Evolutionary conservation across 2,888 invertebrate genomes (phyloP).

Genomic region (Hedya salicella): DNA sequence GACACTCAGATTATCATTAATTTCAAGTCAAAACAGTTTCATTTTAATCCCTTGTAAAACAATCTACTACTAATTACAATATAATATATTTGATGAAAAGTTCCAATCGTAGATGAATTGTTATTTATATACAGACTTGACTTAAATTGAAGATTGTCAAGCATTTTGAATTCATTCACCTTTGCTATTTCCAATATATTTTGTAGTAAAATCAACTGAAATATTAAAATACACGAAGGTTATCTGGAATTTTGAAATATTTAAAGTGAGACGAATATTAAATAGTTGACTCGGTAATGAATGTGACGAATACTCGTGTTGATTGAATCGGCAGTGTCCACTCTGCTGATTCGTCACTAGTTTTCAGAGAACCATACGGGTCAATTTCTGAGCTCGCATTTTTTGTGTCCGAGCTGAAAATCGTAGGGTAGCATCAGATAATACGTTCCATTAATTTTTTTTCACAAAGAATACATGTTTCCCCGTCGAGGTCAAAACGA

Average conservation of each 20-base stretch:
- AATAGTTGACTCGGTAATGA: slow-evolving; percentile 5
- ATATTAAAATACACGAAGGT: neutral
- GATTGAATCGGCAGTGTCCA: slow-evolving; percentile 8
- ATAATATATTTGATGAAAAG: neutral
- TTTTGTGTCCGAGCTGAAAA: too few species aligned
- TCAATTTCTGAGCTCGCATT: too few species aligned
- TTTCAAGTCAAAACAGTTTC: too few species aligned
- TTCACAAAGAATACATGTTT: too few species aligned
- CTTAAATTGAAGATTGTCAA: neutral
- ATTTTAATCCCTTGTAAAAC: too few species aligned
- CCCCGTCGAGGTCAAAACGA: too few species aligned
- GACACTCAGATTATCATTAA: too few species aligned
- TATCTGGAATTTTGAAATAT: slow-evolving; percentile 7
- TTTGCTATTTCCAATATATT: neutral
- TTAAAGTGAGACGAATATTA: slow-evolving; percentile 6
- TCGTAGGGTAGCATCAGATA: too few species aligned
- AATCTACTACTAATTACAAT: too few species aligned
- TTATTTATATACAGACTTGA: neutral
- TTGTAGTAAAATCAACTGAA: neutral
- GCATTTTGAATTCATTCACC: neutral
- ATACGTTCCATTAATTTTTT: too few species aligned
- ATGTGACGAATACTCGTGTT: slow-evolving; percentile 2
- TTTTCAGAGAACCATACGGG: neutral
- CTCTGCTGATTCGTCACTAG: neutral
- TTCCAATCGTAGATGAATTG: neutral